Percentiles rank a stretch among this genome's conserved stretches.
Evolutionary conservation across 2,797 vertebrate genomes (phyloP).

Genomic region (Rachycentron canadum): DNA sequence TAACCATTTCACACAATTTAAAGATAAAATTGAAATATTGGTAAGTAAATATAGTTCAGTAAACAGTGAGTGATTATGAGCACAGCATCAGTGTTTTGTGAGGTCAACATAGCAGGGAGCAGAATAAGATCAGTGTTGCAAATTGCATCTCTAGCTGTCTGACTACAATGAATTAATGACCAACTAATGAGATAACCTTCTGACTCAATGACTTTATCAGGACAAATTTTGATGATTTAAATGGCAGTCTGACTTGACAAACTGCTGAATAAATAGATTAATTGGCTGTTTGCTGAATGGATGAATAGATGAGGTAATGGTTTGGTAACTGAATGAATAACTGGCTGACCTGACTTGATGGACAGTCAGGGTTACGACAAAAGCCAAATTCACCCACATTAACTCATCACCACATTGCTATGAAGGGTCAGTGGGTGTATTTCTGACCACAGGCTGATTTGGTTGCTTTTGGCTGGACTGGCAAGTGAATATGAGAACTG

Average conservation of each 20-base stretch:
- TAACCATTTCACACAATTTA: background rate
- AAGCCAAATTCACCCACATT: slow-evolving; percentile 45
- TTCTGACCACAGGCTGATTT: slow-evolving; percentile 63
- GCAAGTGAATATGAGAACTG: slow-evolving; percentile 60
- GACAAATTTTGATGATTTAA: slow-evolving; percentile 22
- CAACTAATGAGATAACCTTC: slow-evolving; percentile 20
- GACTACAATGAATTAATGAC: background rate
- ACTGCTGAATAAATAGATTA: background rate
- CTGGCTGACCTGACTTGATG: slow-evolving; percentile 39
- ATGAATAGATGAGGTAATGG: slow-evolving; percentile 27
- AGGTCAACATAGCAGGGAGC: background rate
- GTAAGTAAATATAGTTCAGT: no score
- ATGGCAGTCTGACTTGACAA: background rate
- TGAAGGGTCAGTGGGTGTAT: slow-evolving; percentile 66
- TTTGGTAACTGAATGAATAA: slow-evolving; percentile 31
- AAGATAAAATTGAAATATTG: background rate
- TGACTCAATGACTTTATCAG: slow-evolving; percentile 24
- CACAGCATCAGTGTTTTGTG: background rate
- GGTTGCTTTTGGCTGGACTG: slow-evolving; percentile 58
- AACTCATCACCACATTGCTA: slow-evolving; percentile 54
- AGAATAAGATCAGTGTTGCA: background rate
- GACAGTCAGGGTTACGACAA: slow-evolving; percentile 21
- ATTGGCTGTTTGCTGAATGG: background rate
- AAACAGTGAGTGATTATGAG: no score
- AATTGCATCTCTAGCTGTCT: background rate